Percentiles rank a stretch among this genome's conserved stretches.
phyloP scores from a whole-genome alignment of 2,888 invertebrate genomes.

The Lasioglossum villosulum region DNA sequence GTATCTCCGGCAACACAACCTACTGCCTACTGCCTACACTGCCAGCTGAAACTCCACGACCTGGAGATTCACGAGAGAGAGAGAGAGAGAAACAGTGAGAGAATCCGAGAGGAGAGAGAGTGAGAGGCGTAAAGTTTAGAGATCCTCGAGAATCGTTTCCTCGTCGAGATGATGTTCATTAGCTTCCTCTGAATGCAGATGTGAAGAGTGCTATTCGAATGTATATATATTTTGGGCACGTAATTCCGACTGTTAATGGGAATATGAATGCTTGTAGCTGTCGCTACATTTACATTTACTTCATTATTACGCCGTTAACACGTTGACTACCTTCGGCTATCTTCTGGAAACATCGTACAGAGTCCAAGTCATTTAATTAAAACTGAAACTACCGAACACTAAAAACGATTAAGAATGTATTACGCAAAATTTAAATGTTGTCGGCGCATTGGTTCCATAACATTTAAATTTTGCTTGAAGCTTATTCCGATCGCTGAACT shows the following conservation, averaged over 20 bases:
- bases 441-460: too few species aligned
- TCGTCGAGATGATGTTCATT: background rate
- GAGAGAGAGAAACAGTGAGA: slow-evolving; percentile 10
- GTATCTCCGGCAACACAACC: slow-evolving; percentile 65
- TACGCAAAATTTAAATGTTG: too few species aligned
- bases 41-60: slow-evolving; percentile 33
- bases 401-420: too few species aligned
- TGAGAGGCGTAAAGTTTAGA: slow-evolving; percentile 11
- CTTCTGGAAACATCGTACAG: background rate
- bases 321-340: background rate
- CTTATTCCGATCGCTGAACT: too few species aligned
- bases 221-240: background rate
- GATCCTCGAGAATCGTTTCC: background rate
- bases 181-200: background rate
- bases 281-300: background rate
- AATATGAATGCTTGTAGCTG: background rate
- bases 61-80: slow-evolving; percentile 2
- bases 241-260: background rate
- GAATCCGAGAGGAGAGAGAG: background rate
- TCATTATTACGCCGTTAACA: background rate
- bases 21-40: slow-evolving; percentile 48
- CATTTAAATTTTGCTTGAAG: too few species aligned
- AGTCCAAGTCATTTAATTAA: background rate
- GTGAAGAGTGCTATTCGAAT: background rate
- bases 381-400: too few species aligned